These are phyloP conservation scores for Eufriesea mexicana DNA, from an alignment of 1,140 invertebrate genomes.

Conservation along the genomic window DNA sequence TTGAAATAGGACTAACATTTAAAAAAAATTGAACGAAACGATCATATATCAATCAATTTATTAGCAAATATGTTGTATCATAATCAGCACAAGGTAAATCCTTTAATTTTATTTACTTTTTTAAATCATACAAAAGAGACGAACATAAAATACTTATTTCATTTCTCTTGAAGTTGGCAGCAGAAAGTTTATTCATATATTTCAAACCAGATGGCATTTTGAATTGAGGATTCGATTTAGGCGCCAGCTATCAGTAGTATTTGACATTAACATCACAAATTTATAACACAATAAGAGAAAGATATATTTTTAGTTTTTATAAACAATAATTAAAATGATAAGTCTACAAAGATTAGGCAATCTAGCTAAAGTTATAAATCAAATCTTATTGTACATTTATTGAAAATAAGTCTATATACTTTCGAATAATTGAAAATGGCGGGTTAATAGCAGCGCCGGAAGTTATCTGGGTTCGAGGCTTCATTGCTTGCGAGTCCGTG, in stretches of 20 bases:
- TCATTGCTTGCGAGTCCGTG: slow-evolving; percentile 78
- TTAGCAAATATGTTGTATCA: neutral
- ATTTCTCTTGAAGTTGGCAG: slow-evolving; percentile 47
- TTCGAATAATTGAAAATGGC: slow-evolving; percentile 64
- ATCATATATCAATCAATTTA: neutral
- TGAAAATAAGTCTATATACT: neutral
- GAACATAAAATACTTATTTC: slow-evolving; percentile 17
- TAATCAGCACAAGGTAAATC: neutral
- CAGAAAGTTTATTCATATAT: neutral
- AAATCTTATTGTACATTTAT: neutral
- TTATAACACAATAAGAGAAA: too few species aligned
- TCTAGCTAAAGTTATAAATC: neutral
- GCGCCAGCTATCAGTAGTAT: slow-evolving; percentile 14
- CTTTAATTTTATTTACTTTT: slow-evolving; percentile 16
- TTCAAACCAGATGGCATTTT: slow-evolving; percentile 28
- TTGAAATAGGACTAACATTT: neutral
- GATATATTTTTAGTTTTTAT: neutral
- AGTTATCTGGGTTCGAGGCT: slow-evolving; percentile 78
- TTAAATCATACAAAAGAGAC: neutral
- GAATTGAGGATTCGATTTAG: neutral
- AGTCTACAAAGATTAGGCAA: neutral
- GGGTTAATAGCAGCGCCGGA: slow-evolving; percentile 68
- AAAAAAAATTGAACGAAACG: neutral
- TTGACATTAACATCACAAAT: neutral
- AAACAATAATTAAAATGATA: neutral